Base-by-base conservation (phyloP, 2,113 vertebrate genomes). In the Struthidea cinerea region DNA sequence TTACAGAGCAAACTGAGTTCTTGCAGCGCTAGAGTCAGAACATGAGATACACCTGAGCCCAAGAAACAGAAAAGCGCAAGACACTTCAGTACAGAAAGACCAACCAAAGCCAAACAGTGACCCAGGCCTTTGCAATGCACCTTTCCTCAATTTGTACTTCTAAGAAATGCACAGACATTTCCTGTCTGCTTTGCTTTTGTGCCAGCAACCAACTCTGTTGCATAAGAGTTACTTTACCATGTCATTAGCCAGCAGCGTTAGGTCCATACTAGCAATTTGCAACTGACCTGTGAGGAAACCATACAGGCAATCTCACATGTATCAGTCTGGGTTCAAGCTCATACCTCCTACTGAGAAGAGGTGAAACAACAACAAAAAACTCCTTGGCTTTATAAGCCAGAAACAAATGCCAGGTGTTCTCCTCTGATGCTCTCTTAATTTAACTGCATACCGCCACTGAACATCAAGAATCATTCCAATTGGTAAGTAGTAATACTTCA, bases 21-120 rank as follows among this genome's bases (percentile, higher is more conserved):
- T 88, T 98, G 97, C 24, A 99, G 97, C 71, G 98, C 98, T 73
- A 98, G 98, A 52, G 97, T 97, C 93, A 99, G 98, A 97, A 99
- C 97, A 93, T 98, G 98, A 88, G 98, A 98, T 49, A 99, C 85
- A 90, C 98, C 99, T 99, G 97, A 83, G 55, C 30, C 87, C 95
- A 96, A 96, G 88, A 96, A 89, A 96, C 95, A 96, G 90, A 94
- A 53, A 94, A 94, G 92, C 4, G 88, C 96, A 82, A 93, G 49
- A 93, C 65, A 92, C 90, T 94, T 96, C 92, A 96, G 84, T 90
- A 75, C 60, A 75, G 81, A 84, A 7, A 89, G 14, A 94, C 70
- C 39, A 55, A 44, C 39, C 44, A 93, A 87, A 88, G 56, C 76
- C 56, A 95, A 93, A 42, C 35, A 75, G 83, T 84, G 92, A 92